Evolutionary conservation across 2,797 vertebrate species (phyloP).

Genomic region (Anguilla pacifica): DNA sequence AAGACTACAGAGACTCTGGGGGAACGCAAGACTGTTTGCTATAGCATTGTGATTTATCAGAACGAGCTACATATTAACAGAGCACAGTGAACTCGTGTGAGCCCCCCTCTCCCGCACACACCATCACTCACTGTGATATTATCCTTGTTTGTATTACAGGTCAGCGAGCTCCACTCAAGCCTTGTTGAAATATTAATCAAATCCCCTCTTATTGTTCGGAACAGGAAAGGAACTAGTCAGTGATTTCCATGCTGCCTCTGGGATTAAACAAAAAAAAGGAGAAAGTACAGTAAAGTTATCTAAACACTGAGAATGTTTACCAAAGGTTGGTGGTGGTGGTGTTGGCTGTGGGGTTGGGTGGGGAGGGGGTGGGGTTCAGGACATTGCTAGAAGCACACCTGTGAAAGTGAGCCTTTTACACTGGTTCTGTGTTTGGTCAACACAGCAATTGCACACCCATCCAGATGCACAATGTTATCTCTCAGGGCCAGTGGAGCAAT

Average conservation of each 20-base stretch:
- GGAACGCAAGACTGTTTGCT: conserved; percentile 13
- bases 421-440: conserved; percentile 73
- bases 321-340: conserved; percentile 52
- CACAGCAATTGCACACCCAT: conserved; percentile 47
- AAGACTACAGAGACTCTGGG: conserved; percentile 36
- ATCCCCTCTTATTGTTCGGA: background rate
- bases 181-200: conserved; percentile 25
- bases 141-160: conserved; percentile 26
- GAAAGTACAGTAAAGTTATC: conserved; percentile 53
- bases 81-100: conserved; percentile 30
- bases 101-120: conserved; percentile 8
- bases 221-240: background rate
- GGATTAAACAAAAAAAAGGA: conserved; percentile 50
- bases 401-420: conserved; percentile 56
- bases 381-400: conserved; percentile 57
- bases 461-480: conserved; percentile 62
- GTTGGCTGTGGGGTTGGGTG: background rate
- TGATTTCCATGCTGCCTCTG: background rate
- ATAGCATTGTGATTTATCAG: conserved; percentile 35
- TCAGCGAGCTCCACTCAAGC: background rate
- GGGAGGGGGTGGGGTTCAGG: conserved; percentile 23
- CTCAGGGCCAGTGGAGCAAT: conserved; percentile 57
- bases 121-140: conserved; percentile 49
- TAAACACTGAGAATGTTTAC: conserved; percentile 63
- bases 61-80: conserved; percentile 33